Evolutionary conservation across 1,140 invertebrate genomes (phyloP).

Genomic region (Holotrichia oblita): DNA sequence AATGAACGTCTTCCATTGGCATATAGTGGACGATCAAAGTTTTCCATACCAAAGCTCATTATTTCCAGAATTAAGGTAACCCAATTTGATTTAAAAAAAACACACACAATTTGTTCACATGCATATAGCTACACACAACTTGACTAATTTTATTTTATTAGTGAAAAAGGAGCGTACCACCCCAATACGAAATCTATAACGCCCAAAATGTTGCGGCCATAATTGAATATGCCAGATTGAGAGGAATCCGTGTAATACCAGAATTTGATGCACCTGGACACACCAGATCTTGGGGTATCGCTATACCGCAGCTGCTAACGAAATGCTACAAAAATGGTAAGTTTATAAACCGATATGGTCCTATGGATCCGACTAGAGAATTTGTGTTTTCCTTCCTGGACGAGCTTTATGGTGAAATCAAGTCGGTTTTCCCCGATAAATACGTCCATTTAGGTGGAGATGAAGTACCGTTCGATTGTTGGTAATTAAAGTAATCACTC

Average conservation of each 20-base stretch:
- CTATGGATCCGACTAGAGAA: conserved; percentile 77
- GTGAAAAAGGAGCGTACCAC: conserved; percentile 76
- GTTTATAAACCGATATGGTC: conserved; percentile 73
- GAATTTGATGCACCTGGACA: conserved; percentile 97
- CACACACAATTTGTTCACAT: too few species aligned
- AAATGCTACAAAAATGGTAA: conserved; percentile 69
- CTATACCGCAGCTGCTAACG: conserved; percentile 77
- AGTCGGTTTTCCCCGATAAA: conserved; percentile 75
- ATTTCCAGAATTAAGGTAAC: conserved; percentile 79
- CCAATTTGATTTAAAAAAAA: too few species aligned
- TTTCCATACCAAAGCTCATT: conserved; percentile 84
- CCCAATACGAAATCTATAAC: conserved; percentile 73
- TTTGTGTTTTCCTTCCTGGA: conserved; percentile 73
- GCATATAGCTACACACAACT: too few species aligned
- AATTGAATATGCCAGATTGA: conserved; percentile 79
- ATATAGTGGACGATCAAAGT: conserved; percentile 90
- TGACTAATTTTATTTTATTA: conserved; percentile 57
- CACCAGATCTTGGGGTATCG: conserved; percentile 83
- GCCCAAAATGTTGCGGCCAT: conserved; percentile 71
- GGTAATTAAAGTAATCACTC: conserved; percentile 65
- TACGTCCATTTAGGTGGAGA: conserved; percentile 91
- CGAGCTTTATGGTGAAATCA: conserved; percentile 76
- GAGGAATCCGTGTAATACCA: conserved; percentile 88
- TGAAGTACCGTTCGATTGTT: conserved; percentile 88
- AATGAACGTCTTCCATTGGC: conserved; percentile 94